Evolutionary conservation across 2,888 invertebrate species (phyloP).

Genomic region (Watsonalla binaria): DNA sequence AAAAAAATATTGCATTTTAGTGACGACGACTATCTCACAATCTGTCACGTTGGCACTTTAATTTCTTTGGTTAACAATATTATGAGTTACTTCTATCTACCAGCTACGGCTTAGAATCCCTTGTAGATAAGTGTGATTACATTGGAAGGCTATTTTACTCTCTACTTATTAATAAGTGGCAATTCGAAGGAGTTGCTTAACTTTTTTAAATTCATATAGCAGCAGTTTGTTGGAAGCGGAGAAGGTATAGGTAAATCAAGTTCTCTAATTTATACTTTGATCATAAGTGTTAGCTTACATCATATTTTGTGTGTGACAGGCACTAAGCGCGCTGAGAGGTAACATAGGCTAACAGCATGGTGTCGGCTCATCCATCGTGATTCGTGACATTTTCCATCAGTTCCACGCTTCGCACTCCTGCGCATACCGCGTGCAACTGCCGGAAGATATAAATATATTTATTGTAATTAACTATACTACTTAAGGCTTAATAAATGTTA

Average conservation of each 20-base stretch:
- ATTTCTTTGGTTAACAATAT: too few relatives aligned
- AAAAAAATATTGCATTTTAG: too few relatives aligned
- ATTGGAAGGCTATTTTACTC: too few relatives aligned
- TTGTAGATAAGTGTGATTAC: too few relatives aligned
- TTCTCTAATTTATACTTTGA: not conserved
- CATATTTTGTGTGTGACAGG: conserved; percentile 44
- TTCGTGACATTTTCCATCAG: conserved; percentile 69
- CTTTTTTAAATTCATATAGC: too few relatives aligned
- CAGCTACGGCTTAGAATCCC: too few relatives aligned
- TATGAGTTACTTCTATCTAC: too few relatives aligned
- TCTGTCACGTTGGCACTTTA: too few relatives aligned
- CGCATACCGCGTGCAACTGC: conserved; percentile 58
- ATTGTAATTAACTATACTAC: conserved; percentile 42
- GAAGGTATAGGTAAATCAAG: not conserved
- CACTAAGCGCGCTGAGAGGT: conserved; percentile 41
- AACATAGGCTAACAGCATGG: conserved; percentile 53
- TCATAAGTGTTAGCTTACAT: conserved; percentile 17
- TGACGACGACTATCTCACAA: too few relatives aligned
- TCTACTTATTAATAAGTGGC: too few relatives aligned
- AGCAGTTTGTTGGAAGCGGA: too few relatives aligned
- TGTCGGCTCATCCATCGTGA: conserved; percentile 63
- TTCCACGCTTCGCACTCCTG: conserved; percentile 51
- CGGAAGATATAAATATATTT: conserved; percentile 63
- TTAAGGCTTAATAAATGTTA: conserved; percentile 37
- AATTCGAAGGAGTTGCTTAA: too few relatives aligned